Evolutionary conservation across 2,888 invertebrate species (phyloP).

Genomic region (Agrotis puta): DNA sequence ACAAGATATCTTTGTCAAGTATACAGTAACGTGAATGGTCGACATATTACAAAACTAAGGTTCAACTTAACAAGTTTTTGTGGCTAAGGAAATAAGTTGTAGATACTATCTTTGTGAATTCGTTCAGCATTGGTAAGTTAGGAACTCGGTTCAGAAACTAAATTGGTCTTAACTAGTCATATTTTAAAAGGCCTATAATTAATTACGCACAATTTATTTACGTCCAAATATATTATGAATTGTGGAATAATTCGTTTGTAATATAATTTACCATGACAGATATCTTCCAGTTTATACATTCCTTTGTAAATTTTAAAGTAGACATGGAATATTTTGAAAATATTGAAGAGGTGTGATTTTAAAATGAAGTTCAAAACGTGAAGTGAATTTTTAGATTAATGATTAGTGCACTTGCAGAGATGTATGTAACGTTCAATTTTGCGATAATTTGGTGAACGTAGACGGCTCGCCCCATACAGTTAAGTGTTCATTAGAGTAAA

Average conservation of each 20-base stretch:
- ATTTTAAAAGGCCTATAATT: conserved; percentile 85
- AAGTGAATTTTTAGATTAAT: conserved; percentile 81
- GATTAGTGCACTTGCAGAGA: conserved; percentile 80
- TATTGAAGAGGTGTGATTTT: conserved; percentile 83
- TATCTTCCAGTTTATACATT: conserved; percentile 87
- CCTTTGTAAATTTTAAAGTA: conserved; percentile 81
- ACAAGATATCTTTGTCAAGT: conserved; percentile 16
- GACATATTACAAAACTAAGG: conserved; percentile 14
- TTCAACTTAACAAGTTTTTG: conserved; percentile 26
- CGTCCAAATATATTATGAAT: conserved; percentile 66
- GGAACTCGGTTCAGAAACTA: conserved; percentile 57
- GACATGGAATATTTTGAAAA: conserved; percentile 72
- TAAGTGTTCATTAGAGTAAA: conserved; percentile 90
- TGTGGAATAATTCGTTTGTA: conserved; percentile 56
- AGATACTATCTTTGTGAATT: conserved; percentile 55
- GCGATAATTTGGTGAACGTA: conserved; percentile 80
- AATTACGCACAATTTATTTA: conserved; percentile 85
- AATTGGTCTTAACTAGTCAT: conserved; percentile 88
- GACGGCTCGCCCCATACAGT: conserved; percentile 82
- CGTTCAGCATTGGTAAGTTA: conserved; percentile 54
- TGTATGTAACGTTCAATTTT: conserved; percentile 86
- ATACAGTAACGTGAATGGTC: conserved; percentile 4
- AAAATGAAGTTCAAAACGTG: conserved; percentile 86
- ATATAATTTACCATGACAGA: conserved; percentile 69
- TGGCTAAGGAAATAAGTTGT: conserved; percentile 44